Base-by-base conservation (phyloP, 2,888 invertebrate species). In the Macaria liturata region DNA sequence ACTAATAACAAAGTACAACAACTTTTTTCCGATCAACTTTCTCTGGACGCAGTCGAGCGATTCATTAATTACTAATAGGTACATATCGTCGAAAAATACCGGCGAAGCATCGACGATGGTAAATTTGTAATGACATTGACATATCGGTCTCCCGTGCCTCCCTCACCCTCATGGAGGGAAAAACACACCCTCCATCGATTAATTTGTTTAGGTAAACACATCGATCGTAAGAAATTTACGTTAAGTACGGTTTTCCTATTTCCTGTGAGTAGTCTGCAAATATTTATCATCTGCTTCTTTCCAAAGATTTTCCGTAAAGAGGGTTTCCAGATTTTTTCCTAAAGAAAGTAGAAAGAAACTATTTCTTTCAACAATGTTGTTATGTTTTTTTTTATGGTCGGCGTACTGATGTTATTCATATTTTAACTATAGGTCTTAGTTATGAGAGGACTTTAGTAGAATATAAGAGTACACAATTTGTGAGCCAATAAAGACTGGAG, bases 61-160 rank as follows among this genome's bases (percentile, higher is more conserved):
- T 62, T 44, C 49, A 49, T 58, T 57, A 50, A 55, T 57, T 45
- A 42, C 54, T 46, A 46, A 47, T 54, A n/a, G n/a, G n/a, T n/a
- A 53, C 52, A 59, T 37, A 8, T 20, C 34, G 30, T 40, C 32
- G 5, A 42, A 42, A 32, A 49, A 9, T 20, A 9, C 20, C 49
- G 31, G 30, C 42, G 9, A 20, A 32, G 1, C 32, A 31, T 42
- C 32, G 6, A 2, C 49, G 7, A 31, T 30, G 43, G 51, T 39
- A 37, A 48, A 47, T 47, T 37, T 44, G 37, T 46, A 51, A 51
- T 44, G 47, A 57, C 57, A 57, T 37, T 48, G 47, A 57, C 48
- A 43, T 44, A 57, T 51, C 51, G 51, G 51, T 32, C 34, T 43
- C 50, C 37, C 37, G 20, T 42, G 40, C n/a, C 49, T 9, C 3